Conservation (phyloP, 2,113 vertebrate species). For the Salvator merianae region DNA sequence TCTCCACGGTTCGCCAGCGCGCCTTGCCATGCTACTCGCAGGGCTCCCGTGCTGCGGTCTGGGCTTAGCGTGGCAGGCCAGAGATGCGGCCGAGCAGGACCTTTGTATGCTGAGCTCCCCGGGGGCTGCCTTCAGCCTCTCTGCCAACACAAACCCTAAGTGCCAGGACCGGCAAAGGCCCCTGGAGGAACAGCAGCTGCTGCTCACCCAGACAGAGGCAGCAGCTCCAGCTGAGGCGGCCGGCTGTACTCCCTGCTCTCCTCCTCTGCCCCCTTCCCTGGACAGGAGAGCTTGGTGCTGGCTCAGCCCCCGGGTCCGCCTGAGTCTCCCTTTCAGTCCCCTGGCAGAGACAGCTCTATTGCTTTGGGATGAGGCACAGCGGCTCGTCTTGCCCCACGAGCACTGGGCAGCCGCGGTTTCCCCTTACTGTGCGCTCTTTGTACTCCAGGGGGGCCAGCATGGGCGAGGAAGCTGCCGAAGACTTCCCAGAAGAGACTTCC, state of each 20-base stretch:
- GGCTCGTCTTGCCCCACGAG: neutral
- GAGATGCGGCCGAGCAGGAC: too few species aligned
- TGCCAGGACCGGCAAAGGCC: too few species aligned
- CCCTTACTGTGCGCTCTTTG: fast-evolving
- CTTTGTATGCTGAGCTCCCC: neutral
- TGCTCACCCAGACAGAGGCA: too few species aligned
- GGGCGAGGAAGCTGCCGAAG: neutral
- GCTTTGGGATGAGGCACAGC: neutral
- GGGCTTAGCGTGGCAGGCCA: too few species aligned
- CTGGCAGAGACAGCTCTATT: neutral
- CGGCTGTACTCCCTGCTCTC: neutral
- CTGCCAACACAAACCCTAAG: neutral
- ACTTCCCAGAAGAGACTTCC: neutral
- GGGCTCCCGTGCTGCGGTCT: too few species aligned
- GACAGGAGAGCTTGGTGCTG: too few species aligned
- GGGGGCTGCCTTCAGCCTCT: neutral
- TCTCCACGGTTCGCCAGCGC: too few species aligned
- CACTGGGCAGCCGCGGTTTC: too few species aligned
- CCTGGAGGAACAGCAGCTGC: too few species aligned
- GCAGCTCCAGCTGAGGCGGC: neutral
- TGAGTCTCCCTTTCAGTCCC: neutral
- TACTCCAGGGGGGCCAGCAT: too few species aligned
- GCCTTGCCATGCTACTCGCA: neutral
- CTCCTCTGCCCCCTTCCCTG: too few species aligned
- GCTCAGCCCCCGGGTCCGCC: neutral